Percentiles rank a stretch among this genome's conserved stretches.
Conservation (phyloP, 2,888 invertebrate genomes). For the Keiferia lycopersicella region DNA sequence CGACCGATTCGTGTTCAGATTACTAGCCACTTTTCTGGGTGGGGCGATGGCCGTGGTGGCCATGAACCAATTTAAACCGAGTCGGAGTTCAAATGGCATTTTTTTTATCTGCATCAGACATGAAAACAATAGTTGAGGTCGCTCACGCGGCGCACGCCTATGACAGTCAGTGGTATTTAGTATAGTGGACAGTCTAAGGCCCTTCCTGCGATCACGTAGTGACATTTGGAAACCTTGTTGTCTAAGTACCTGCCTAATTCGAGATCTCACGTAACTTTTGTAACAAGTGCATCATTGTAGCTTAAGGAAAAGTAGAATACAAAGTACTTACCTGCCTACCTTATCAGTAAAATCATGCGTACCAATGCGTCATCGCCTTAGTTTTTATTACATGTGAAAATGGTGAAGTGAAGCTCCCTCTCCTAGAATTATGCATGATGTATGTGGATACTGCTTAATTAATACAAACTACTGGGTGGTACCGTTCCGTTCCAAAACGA, state of each 20-base stretch:
- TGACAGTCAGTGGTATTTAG: not conserved
- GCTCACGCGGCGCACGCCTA: conserved; percentile 20
- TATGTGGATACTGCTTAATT: too few species aligned
- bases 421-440: too few species aligned
- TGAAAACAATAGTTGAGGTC: conserved; percentile 22
- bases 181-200: not conserved
- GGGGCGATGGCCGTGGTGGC: not conserved
- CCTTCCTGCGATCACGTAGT: conserved; percentile 13
- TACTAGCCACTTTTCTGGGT: conserved; percentile 6
- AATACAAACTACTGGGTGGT: too few species aligned
- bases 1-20: not conserved
- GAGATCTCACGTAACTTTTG: not conserved
- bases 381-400: too few species aligned
- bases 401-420: too few species aligned
- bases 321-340: not conserved
- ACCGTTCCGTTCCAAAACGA: too few species aligned
- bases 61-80: conserved; percentile 26
- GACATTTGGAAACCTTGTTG: not conserved
- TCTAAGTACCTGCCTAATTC: not conserved
- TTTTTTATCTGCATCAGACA: conserved; percentile 25
- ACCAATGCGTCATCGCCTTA: too few species aligned
- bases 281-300: not conserved
- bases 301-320: not conserved
- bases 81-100: conserved; percentile 17
- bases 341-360: too few species aligned